Percentiles rank a stretch among this genome's conserved stretches.
Conservation (phyloP, 2,888 invertebrate genomes). For the Hypomecis punctinalis region DNA sequence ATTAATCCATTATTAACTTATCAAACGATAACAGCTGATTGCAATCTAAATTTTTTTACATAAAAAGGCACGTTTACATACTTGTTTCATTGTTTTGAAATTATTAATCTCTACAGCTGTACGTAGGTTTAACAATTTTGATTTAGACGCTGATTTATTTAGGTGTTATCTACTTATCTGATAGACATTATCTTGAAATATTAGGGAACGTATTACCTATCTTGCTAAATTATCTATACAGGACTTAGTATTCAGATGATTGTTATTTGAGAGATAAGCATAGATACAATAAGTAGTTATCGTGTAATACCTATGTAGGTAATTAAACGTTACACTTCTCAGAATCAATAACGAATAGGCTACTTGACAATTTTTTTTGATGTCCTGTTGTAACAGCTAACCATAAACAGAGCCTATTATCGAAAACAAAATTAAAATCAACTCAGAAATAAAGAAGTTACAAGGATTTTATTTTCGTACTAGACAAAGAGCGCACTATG, state of each 20-base stretch:
- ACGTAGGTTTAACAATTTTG: constrained; percentile 1
- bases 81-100: constrained; percentile 4
- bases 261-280: not conserved
- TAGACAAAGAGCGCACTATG: no score
- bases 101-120: no score
- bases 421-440: no score
- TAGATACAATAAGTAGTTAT: not conserved
- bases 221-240: not conserved
- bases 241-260: not conserved
- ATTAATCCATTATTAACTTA: constrained; percentile 45
- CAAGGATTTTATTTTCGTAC: no score
- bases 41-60: not conserved
- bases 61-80: constrained; percentile 5
- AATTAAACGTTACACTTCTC: no score
- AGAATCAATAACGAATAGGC: no score
- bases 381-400: no score
- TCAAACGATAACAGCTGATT: constrained; percentile 9
- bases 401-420: no score
- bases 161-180: constrained; percentile 6
- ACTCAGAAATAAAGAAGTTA: no score
- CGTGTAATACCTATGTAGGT: not conserved
- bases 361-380: no score
- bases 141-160: constrained; percentile 10
- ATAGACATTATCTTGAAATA: constrained; percentile 13
- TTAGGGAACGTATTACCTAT: constrained; percentile 8